These are phyloP conservation scores for Phylloscopus whistleri DNA, from an alignment of 2,113 vertebrate species.

Conservation along the genomic window DNA sequence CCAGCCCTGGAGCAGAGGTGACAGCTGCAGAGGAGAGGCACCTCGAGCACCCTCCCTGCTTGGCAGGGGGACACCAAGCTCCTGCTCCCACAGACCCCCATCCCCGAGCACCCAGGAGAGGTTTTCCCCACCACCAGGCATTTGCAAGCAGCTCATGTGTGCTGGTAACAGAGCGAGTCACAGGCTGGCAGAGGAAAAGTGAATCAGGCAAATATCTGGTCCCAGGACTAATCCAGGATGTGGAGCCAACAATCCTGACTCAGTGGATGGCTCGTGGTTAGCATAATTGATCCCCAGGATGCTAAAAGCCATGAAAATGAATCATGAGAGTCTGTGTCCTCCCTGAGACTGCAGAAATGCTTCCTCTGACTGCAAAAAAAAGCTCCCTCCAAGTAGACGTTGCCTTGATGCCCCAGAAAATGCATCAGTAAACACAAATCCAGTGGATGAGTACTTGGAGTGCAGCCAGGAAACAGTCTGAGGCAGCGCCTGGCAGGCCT, in stretches of 20 bases:
- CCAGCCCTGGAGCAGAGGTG: background rate
- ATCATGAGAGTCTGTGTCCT: background rate
- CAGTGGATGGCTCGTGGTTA: background rate
- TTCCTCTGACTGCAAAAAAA: background rate
- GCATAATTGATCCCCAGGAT: background rate
- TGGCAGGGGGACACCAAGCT: background rate
- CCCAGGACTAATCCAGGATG: background rate
- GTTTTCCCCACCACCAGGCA: background rate
- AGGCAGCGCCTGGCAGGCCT: background rate
- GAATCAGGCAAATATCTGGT: background rate
- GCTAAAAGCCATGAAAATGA: conserved; percentile 11
- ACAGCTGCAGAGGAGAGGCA: background rate
- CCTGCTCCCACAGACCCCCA: background rate
- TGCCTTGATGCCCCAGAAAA: conserved; percentile 38
- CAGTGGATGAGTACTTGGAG: conserved; percentile 14
- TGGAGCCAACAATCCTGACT: conserved; percentile 25
- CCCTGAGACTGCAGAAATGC: background rate
- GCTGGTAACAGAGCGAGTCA: background rate
- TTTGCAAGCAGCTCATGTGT: background rate
- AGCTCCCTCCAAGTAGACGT: background rate
- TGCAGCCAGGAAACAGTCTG: background rate
- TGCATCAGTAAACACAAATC: conserved; percentile 14
- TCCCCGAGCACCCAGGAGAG: background rate
- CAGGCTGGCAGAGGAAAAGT: background rate
- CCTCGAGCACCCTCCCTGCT: accelerated